A percentile compares a stretch with the other conserved stretches of the same genome.
Evolutionary conservation across 1,140 invertebrate species (phyloP).

Genomic region (Drosophila funebris): DNA sequence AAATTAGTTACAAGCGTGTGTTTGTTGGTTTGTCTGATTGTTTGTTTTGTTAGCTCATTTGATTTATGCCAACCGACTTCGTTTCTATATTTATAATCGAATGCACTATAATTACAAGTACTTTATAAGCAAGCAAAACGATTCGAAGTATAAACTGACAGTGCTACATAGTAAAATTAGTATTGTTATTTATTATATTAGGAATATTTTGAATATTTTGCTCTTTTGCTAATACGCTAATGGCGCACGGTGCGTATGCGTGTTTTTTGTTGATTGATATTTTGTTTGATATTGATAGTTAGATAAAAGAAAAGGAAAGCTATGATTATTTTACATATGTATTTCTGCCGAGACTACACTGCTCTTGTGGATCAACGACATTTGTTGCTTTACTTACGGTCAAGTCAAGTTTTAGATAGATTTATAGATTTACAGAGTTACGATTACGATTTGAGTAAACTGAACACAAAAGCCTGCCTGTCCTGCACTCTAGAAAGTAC

Average conservation of each 20-base stretch:
- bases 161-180: conserved; percentile 40
- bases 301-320: conserved; percentile 42
- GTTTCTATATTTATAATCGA: conserved; percentile 1
- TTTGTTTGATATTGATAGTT: conserved; percentile 2
- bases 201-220: neutral
- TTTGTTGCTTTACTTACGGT: conserved; percentile 68
- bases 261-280: conserved; percentile 35
- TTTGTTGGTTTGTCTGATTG: conserved; percentile 6
- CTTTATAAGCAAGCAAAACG: conserved; percentile 39
- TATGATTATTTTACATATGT: conserved; percentile 55
- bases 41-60: conserved; percentile 3
- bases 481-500: conserved; percentile 60
- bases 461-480: conserved; percentile 63
- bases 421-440: conserved; percentile 3
- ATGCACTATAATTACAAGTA: conserved; percentile 27
- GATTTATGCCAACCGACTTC: conserved; percentile 1
- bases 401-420: conserved; percentile 44
- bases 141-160: conserved; percentile 37
- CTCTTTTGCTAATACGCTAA: neutral
- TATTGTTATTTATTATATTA: conserved; percentile 25
- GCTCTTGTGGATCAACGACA: conserved; percentile 39
- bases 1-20: conserved; percentile 11
- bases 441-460: neutral
- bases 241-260: conserved; percentile 60
- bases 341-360: conserved; percentile 39